phyloP scores from a whole-genome alignment of 2,797 vertebrate genomes.

The Acrossocheilus wenchowensis region DNA sequence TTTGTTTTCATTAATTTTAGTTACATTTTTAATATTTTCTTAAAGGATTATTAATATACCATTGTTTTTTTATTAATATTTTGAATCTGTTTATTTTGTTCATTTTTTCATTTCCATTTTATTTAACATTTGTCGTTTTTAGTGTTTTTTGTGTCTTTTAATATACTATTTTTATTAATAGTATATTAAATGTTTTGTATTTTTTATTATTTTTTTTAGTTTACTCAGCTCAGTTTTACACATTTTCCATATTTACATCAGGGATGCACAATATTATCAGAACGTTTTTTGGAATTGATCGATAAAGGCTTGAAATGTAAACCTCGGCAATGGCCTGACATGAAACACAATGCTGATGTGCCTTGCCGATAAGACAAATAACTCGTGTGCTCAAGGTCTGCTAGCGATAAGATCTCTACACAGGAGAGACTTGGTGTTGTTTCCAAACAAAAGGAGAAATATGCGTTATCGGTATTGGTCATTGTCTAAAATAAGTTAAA shows the following conservation, averaged over 20 bases:
- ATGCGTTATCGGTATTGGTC: not conserved
- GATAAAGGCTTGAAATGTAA: not conserved
- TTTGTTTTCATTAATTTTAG: rapidly evolving
- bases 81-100: not conserved
- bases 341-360: not conserved
- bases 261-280: not conserved
- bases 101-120: not conserved
- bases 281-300: not conserved
- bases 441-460: not conserved
- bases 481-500: not conserved
- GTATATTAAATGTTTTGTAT: not conserved
- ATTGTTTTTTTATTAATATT: not conserved
- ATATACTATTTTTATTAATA: not conserved
- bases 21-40: not conserved
- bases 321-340: not conserved
- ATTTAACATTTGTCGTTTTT: not conserved
- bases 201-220: not conserved
- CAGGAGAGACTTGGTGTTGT: too few species aligned
- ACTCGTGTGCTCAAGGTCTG: not conserved
- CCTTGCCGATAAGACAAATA: not conserved
- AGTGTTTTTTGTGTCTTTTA: not conserved
- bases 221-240: not conserved
- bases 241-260: not conserved
- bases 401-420: not conserved
- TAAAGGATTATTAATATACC: not conserved